phyloP scores from a whole-genome alignment of 2,797 vertebrate species.

The Sebastes taczanowskii region DNA sequence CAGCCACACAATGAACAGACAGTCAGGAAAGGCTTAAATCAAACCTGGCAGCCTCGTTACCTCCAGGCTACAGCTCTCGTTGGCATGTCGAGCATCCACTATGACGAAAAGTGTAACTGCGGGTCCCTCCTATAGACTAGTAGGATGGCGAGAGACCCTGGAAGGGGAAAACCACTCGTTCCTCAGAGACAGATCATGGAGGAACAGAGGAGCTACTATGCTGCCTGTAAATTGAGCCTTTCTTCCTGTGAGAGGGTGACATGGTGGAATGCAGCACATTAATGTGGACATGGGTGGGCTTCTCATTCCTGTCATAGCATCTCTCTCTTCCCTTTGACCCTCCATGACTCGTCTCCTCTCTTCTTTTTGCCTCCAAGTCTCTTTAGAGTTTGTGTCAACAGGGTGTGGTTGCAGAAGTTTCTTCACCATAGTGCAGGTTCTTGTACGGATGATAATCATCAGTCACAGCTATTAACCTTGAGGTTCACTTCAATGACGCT shows the following conservation, averaged over 20 bases:
- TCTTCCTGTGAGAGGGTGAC: slow-evolving; percentile 80
- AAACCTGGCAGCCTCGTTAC: slow-evolving; percentile 37
- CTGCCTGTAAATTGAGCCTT: slow-evolving; percentile 82
- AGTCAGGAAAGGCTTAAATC: slow-evolving; percentile 31
- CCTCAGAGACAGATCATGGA: slow-evolving; percentile 49
- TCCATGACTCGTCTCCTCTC: slow-evolving; percentile 28
- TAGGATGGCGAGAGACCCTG: slow-evolving; percentile 48
- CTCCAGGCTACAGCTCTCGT: slow-evolving; percentile 27
- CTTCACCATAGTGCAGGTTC: not conserved
- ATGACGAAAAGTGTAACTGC: slow-evolving; percentile 15
- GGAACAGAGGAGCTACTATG: slow-evolving; percentile 82
- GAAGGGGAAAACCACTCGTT: slow-evolving; percentile 55
- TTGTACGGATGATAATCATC: not conserved
- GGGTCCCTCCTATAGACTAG: slow-evolving; percentile 32
- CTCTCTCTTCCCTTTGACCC: slow-evolving; percentile 56
- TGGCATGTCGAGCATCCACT: slow-evolving; percentile 7
- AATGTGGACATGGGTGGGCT: slow-evolving; percentile 83
- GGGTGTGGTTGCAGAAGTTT: slow-evolving; percentile 9
- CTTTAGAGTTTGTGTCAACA: slow-evolving; percentile 30
- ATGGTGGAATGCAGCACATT: slow-evolving; percentile 79
- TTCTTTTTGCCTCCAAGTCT: slow-evolving; percentile 4
- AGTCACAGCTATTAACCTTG: not conserved
- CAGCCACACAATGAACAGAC: slow-evolving; percentile 17
- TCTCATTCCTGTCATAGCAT: slow-evolving; percentile 82
- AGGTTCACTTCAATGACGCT: not conserved